Evolutionary conservation across 2,797 vertebrate species (phyloP).

Genomic region (Lindbergichthys nudifrons): DNA sequence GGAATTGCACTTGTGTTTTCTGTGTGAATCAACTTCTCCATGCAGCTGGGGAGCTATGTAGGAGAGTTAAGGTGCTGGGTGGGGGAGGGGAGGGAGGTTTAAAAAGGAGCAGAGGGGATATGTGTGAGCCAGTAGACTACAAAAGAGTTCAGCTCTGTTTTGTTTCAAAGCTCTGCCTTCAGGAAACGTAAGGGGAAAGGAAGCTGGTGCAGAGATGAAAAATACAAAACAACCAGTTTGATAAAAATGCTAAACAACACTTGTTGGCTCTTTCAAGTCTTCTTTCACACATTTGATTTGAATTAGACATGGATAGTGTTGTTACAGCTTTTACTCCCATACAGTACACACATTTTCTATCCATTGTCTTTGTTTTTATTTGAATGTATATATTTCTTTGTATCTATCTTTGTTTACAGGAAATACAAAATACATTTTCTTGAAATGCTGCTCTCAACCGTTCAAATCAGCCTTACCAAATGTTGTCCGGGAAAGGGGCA

Average conservation of each 20-base stretch:
- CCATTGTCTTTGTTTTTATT: too few relatives aligned
- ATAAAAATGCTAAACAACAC: background rate
- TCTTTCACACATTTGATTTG: background rate
- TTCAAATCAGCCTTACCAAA: too few relatives aligned
- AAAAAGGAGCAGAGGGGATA: conserved; percentile 20
- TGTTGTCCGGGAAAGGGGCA: too few relatives aligned
- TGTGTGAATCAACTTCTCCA: conserved; percentile 27
- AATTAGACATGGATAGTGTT: too few relatives aligned
- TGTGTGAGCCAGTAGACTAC: conserved; percentile 34
- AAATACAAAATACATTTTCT: background rate
- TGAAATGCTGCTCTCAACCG: too few relatives aligned
- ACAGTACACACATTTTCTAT: too few relatives aligned
- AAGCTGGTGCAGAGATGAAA: background rate
- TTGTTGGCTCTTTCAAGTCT: background rate
- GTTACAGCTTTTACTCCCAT: too few relatives aligned
- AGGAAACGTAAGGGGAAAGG: conserved; percentile 24
- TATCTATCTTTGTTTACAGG: background rate
- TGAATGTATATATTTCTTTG: too few relatives aligned
- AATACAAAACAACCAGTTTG: background rate
- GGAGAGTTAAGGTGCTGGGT: conserved; percentile 22
- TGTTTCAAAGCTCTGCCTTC: conserved; percentile 36
- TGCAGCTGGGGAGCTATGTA: conserved; percentile 44
- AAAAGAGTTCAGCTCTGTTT: conserved; percentile 30
- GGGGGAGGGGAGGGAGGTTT: conserved; percentile 31
- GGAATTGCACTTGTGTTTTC: background rate